A percentile compares a stretch with the other conserved stretches of the same genome.
phyloP scores from a whole-genome alignment of 1,140 invertebrate species.

The Battus philenor region DNA sequence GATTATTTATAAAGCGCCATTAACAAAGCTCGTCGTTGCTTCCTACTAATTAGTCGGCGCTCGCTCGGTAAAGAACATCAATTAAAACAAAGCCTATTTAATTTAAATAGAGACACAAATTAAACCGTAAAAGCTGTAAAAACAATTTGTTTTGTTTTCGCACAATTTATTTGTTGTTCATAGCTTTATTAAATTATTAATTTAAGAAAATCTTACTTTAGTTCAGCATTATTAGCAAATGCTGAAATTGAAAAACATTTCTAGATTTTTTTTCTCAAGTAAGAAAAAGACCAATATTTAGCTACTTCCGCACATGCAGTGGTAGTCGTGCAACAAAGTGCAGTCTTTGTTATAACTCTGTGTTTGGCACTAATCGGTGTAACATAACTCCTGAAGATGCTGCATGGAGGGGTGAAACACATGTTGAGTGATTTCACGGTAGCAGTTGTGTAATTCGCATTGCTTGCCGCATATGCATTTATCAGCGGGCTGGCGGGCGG shows the following conservation, averaged over 20 bases:
- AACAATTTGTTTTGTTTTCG: constrained; percentile 9
- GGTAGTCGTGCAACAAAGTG: background rate
- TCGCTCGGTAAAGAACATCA: constrained; percentile 15
- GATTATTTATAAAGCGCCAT: background rate
- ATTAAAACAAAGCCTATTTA: constrained; percentile 17
- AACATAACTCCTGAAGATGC: too few relatives aligned
- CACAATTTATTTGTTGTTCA: background rate
- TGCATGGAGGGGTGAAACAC: too few relatives aligned
- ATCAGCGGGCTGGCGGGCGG: too few relatives aligned
- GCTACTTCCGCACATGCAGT: too few relatives aligned
- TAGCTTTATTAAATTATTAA: background rate
- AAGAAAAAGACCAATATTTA: too few relatives aligned
- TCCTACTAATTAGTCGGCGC: constrained; percentile 11
- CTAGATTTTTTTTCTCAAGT: background rate
- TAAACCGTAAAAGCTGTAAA: constrained; percentile 12
- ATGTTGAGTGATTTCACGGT: too few relatives aligned
- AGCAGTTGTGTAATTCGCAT: too few relatives aligned
- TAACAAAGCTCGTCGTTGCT: constrained; percentile 7
- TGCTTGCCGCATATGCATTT: too few relatives aligned
- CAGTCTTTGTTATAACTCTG: background rate
- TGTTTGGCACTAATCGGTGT: too few relatives aligned
- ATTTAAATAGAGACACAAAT: constrained; percentile 11
- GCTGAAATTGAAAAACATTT: background rate
- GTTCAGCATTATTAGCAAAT: background rate
- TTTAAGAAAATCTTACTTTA: background rate